Evolutionary conservation across 2,113 vertebrate species (phyloP), one percentile per base, ranked within the genome.

Genomic region (Coreoperca whiteheadi): DNA sequence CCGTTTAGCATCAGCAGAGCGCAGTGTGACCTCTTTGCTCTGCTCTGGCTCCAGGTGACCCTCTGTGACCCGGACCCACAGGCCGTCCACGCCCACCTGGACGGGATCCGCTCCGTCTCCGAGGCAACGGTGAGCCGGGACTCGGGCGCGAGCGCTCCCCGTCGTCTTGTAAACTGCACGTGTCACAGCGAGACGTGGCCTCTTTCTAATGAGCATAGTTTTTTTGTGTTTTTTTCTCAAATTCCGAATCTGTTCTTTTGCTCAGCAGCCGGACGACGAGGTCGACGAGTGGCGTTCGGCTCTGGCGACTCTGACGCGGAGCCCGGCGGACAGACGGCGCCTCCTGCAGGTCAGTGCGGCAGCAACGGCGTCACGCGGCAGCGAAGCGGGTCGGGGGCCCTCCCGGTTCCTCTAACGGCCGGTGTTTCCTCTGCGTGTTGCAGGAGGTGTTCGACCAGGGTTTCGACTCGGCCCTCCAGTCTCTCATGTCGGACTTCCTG

Each of bases 341-440:
- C 90, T 93, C 76, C 96, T 96, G 90, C 92, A 95, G 95, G 94
- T 94, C 89, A 86, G 90, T 30, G 70, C 5, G 39, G 8, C 21
- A 18, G 8, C 39, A 18, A 7, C 39, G 14, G 15, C 51, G 39
- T 39, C 20, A 4, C 9, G 4, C 57, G 2, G 28, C 28, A 15
- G 25, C 8, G 25, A 48, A 18, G 46, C 4, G 41, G 41, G 10
- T 15, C 43, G 12, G 2, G 14, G 3, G 10, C 9, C 41, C 41
- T 41, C 9, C n/a, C n/a, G n/a, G n/a, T 48, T 59, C 8, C 1
- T 5, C 50, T 61, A 4, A 39, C 28, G 6, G 18, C 39, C 1
- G 3, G 0, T 20, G 1, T 30, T 3, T 6, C 50, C 39, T 76
- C 30, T 57, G 16, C 68, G 18, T 28, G 6, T 78, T 70, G 16